Conservation (phyloP, 2,888 invertebrate genomes). For the Boloria euphrosyne region DNA sequence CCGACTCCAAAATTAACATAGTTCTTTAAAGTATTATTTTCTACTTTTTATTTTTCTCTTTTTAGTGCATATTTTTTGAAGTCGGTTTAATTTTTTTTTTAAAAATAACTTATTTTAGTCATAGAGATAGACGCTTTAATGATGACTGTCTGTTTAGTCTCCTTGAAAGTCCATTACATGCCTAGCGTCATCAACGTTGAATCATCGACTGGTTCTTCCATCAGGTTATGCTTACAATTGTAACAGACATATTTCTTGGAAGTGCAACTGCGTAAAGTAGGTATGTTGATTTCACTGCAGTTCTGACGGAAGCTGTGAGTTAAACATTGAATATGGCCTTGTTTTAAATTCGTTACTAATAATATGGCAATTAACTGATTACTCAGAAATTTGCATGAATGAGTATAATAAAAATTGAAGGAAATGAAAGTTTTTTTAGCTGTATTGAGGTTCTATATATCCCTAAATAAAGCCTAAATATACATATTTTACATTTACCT, state of each 20-base stretch:
- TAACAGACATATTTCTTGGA: constrained; percentile 63
- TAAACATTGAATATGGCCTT: constrained; percentile 36
- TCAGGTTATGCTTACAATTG: constrained; percentile 55
- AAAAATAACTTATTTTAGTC: too few relatives aligned
- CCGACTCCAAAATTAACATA: too few relatives aligned
- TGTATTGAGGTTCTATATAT: too few relatives aligned
- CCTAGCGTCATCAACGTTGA: constrained; percentile 64
- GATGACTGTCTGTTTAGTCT: constrained; percentile 56
- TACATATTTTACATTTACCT: too few relatives aligned
- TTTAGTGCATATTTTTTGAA: too few relatives aligned
- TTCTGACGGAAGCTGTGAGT: constrained; percentile 37
- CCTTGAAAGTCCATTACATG: constrained; percentile 58
- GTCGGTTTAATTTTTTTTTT: too few relatives aligned
- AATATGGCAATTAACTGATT: constrained; percentile 15
- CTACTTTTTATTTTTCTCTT: too few relatives aligned
- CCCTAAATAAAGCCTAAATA: too few relatives aligned
- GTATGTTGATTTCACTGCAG: constrained; percentile 41
- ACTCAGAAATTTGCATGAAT: not conserved
- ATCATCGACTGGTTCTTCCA: constrained; percentile 53
- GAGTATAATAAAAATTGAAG: too few relatives aligned
- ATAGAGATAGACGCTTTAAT: constrained; percentile 32
- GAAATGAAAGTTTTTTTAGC: too few relatives aligned
- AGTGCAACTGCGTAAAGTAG: constrained; percentile 53
- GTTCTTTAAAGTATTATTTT: too few relatives aligned
- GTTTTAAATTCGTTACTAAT: constrained; percentile 26